phyloP scores from a whole-genome alignment of 2,113 vertebrate genomes.

The Sialia sialis region DNA sequence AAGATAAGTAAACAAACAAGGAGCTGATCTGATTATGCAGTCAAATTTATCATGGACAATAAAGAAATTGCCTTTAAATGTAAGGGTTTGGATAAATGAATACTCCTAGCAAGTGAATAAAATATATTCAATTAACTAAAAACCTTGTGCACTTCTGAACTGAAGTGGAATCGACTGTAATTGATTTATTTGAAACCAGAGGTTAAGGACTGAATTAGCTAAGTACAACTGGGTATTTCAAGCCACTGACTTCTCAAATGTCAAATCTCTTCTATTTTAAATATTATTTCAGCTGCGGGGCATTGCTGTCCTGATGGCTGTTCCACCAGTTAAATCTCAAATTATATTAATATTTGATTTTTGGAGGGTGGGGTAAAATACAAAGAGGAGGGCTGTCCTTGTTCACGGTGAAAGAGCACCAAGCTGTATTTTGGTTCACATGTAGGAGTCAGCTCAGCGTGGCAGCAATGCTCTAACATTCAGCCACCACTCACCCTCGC shows the following conservation, averaged over 20 bases:
- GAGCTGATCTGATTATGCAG: constrained; percentile 59
- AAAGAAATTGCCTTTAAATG: constrained; percentile 71
- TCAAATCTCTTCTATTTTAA: constrained; percentile 85
- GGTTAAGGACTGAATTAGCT: constrained; percentile 94
- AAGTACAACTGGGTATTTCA: constrained; percentile 93
- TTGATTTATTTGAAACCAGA: constrained; percentile 94
- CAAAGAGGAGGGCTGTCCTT: constrained; percentile 55
- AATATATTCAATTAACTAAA: constrained; percentile 87
- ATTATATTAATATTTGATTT: constrained; percentile 86
- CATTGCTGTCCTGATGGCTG: constrained; percentile 81
- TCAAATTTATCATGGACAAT: constrained; percentile 61
- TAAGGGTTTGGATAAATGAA: constrained; percentile 80
- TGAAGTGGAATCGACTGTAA: constrained; percentile 90
- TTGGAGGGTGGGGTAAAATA: constrained; percentile 65
- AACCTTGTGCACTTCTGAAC: constrained; percentile 89
- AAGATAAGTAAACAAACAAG: constrained; percentile 44
- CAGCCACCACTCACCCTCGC: constrained; percentile 42
- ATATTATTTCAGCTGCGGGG: constrained; percentile 88
- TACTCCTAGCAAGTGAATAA: constrained; percentile 82
- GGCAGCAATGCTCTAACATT: neutral
- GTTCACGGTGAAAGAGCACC: constrained; percentile 24
- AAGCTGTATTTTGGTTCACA: constrained; percentile 38
- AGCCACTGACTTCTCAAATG: constrained; percentile 92
- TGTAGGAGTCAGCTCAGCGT: constrained; percentile 46
- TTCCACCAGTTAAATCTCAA: constrained; percentile 86